Base-by-base conservation (phyloP, 30 jellyfish, hydroid and myxozoan genomes). In the Nemopilema nomurai region DNA sequence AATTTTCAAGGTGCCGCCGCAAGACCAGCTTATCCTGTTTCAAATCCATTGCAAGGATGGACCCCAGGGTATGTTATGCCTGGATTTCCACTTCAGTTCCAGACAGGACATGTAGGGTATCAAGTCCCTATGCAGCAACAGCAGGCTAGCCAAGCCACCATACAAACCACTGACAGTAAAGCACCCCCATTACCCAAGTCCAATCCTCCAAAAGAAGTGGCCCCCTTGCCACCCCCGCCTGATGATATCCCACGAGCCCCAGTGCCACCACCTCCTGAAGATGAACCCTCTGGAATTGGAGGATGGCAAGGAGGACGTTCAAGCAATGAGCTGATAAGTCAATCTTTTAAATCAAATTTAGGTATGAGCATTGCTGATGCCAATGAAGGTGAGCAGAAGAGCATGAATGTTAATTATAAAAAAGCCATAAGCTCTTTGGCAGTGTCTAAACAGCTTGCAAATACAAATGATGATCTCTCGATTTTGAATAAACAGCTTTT, bases 221-320 rank as follows among this genome's bases (percentile, higher is more conserved):
- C 89, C 9, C 89, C 92, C 8, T 32, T 62, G 65, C 92, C 86
- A 18, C 92, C 92, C 53, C 86, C 80, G 19, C 92, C 92, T 22
- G 92, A 83, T 22, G 69, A 28, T 0, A 20, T 20, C 28, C 53
- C 64, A 50, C 4, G 33, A 16, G 71, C 81, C 50, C 91, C 91
- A 0, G 80, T 80, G 1, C 92, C 92, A 22, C 92, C 92, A 8
- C 92, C 92, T 0, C 92, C 92, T 1, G 86, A 71, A 26, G 86
- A 72, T 26, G 83, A 49, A 52, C 90, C 90, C 24, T 63, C 16
- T 21, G 1, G n/a, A 41, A 41, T 3, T 41, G 57, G 13, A 41
- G 57, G 9, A 3, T 3, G 57, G 6, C 6, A 41, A 13, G 57
- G 57, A 41, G 13, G 57, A n/a, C n/a, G n/a, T n/a, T n/a, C n/a